phyloP scores from a whole-genome alignment of 1,140 invertebrate species.

The Pissodes strobi region DNA sequence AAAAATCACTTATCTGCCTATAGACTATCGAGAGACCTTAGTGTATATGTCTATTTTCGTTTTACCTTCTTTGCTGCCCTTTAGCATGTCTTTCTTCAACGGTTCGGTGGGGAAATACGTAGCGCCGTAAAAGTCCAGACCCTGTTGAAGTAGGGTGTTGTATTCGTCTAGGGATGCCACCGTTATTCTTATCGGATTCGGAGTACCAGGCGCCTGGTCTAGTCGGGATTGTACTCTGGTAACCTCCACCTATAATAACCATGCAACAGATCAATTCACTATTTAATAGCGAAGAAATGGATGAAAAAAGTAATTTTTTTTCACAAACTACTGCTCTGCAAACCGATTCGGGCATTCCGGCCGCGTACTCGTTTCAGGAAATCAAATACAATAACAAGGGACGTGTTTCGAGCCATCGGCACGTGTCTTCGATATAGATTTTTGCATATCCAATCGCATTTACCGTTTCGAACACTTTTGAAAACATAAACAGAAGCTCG shows the following conservation, averaged over 20 bases:
- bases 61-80: slow-evolving; percentile 68
- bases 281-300: too few species aligned
- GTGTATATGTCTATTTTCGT: too few species aligned
- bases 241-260: slow-evolving; percentile 54
- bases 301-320: too few species aligned
- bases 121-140: slow-evolving; percentile 82
- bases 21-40: too few species aligned
- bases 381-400: slow-evolving; percentile 25
- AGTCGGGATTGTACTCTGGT: slow-evolving; percentile 57
- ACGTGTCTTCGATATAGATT: slow-evolving; percentile 21
- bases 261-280: too few species aligned
- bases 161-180: slow-evolving; percentile 80
- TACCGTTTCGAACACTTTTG: slow-evolving; percentile 23
- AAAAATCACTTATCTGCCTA: too few species aligned
- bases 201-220: slow-evolving; percentile 58
- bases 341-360: not conserved
- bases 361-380: slow-evolving; percentile 12
- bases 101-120: slow-evolving; percentile 84
- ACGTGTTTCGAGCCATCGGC: slow-evolving; percentile 21
- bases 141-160: slow-evolving; percentile 77
- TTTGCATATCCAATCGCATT: slow-evolving; percentile 32
- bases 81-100: slow-evolving; percentile 62
- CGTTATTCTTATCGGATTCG: slow-evolving; percentile 72
- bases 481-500: slow-evolving; percentile 21
- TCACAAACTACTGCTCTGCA: too few species aligned